These are phyloP conservation scores for Microctenopoma steveboyesi DNA, from an alignment of 2,797 vertebrate species.

Conservation along the genomic window DNA sequence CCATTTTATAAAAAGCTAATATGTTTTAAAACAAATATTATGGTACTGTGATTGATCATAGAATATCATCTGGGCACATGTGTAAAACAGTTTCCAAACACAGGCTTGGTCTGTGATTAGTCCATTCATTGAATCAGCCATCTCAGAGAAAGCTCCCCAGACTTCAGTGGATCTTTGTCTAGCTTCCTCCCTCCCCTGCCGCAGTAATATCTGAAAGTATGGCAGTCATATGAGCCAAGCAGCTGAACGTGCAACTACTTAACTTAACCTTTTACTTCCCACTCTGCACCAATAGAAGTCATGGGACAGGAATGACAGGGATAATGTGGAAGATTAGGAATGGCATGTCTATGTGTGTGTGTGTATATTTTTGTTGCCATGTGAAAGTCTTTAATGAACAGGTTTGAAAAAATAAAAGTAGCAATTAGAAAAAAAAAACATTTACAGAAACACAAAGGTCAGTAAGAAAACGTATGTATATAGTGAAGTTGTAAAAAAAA, in stretches of 20 bases:
- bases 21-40: no score
- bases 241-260: slow-evolving; percentile 79
- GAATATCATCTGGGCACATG: background rate
- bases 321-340: slow-evolving; percentile 60
- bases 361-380: slow-evolving; percentile 18
- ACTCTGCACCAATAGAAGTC: slow-evolving; percentile 65
- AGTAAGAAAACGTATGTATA: background rate
- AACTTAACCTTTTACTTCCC: slow-evolving; percentile 44
- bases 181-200: slow-evolving; percentile 24
- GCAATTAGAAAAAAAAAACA: background rate
- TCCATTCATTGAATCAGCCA: slow-evolving; percentile 49
- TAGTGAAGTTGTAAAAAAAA: background rate
- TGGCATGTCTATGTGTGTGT: slow-evolving; percentile 40
- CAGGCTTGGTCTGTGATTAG: slow-evolving; percentile 25
- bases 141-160: slow-evolving; percentile 29
- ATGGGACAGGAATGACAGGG: slow-evolving; percentile 68
- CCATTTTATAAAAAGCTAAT: no score
- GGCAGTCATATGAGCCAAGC: slow-evolving; percentile 74
- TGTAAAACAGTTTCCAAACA: background rate
- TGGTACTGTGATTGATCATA: background rate
- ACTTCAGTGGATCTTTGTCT: slow-evolving; percentile 42
- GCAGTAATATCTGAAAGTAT: slow-evolving; percentile 73
- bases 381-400: slow-evolving; percentile 14
- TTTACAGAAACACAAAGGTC: no score
- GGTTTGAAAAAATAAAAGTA: slow-evolving; percentile 15